Evolutionary conservation across 2,797 vertebrate species (phyloP), one percentile per base, ranked within the genome.

Genomic region (Chaetodon trifasciatus): DNA sequence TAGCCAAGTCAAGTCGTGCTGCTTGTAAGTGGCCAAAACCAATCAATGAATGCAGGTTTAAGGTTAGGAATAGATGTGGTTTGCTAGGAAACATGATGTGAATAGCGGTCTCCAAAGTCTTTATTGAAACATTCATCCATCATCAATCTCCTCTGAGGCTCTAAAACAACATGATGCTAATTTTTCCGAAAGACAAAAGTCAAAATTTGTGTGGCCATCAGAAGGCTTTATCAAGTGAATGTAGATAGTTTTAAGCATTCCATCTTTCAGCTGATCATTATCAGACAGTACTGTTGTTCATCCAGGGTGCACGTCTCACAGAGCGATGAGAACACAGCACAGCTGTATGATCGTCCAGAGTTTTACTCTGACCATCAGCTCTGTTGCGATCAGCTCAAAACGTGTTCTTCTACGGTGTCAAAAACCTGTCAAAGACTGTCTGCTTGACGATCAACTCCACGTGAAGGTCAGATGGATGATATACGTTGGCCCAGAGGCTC

Each of bases 391-490:
- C 42, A 73, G 65, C 24, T 78, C 69, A 79, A 67, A 81, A 66
- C 28, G 6, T 37, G 44, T 64, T 74, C 28, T 61, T 81, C 37
- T 69, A 8, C 28, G 42, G 42, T 74, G 72, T 88, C 42, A 72
- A 44, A 82, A 81, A 79, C 19, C 70, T 57, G 69, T 85, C 76
- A 82, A 32, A 84, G 67, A 72, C 49, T 35, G 46, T 74, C 65
- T 68, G 53, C 72, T 68, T 71, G 79, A 86, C 67, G 70, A 77
- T 86, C 63, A 39, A 35, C 53, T 63, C 62, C 37, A 61, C 39
- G 61, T 74, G 71, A 87, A 91, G 76, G 87, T 89, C 83, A 82
- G 73, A 53, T 24, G 23, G 68, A 74, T 83, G 84, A 82, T 63
- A 64, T 55, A 71, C 79, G 19, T 50, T 3, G 8, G 79, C 85